Base-by-base conservation (phyloP, 2,797 vertebrate genomes). In the Cynopterus sphinx region DNA sequence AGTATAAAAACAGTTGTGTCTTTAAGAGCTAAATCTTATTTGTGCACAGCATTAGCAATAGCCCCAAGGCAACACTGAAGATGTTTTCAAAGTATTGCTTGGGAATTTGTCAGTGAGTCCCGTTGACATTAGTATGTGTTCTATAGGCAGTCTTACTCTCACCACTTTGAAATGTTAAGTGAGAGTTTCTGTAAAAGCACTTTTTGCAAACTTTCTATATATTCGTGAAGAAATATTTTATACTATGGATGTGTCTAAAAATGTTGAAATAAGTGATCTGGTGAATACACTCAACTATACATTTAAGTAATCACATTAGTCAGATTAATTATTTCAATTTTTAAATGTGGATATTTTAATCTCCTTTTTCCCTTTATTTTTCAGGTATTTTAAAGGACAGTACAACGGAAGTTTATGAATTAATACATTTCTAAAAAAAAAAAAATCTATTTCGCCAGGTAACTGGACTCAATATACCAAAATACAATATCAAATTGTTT, bases 31-130 rank as follows among this genome's bases (percentile, higher is more conserved):
- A 91, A 67, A 92, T 75, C 19, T 77, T 94, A 19, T 91, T 97
- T 94, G 67, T 39, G 41, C 92, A 68, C 73, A 95, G 67, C 75
- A 75, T 57, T 93, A n/a, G 41, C 92, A 87, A 28, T 6, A 95
- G 82, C 91, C 87, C 68, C 87, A 75, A 68, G 81, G 86, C 51
- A 97, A 96, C 87, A 89, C 57, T 16, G 36, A 90, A 94, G 92
- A 95, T 61, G 65, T 85, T 87, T 97, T n/a, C 96, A 28, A 43
- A 94, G 63, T 17, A 36, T 90, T 95, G 57, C 87, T 96, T 71
- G 49, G 88, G 63, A 94, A 41, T 82, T 71, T 89, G 46, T 90
- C 9, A 73, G 67, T 61, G 46, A 83, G 87, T 97, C 10, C 65
- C 68, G 16, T 11, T 43, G 36, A 63, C 51, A 89, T 57, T 94